Percentiles rank a stretch among this genome's conserved stretches.
phyloP scores from a whole-genome alignment of 2,888 invertebrate genomes.

The Lysandra bellargus region DNA sequence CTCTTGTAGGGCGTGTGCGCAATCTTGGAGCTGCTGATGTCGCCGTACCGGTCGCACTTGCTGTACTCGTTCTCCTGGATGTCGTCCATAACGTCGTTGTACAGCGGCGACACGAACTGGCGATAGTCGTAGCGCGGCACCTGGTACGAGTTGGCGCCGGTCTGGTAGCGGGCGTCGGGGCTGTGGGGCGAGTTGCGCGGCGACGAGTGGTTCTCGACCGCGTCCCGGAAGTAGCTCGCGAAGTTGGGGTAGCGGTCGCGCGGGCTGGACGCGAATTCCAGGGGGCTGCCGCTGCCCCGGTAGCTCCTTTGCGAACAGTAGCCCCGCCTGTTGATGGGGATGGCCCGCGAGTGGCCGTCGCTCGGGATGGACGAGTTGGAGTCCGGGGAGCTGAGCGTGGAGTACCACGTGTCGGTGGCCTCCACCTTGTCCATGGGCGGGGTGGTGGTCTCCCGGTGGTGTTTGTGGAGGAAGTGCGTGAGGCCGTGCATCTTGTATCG shows the following conservation, averaged over 20 bases:
- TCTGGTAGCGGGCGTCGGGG: conserved; percentile 58
- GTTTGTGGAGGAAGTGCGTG: conserved; percentile 67
- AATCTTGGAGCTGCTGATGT: conserved; percentile 66
- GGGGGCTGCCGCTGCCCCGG: conserved; percentile 57
- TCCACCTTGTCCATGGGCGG: conserved; percentile 64
- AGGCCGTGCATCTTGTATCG: conserved; percentile 46
- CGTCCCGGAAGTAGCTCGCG: conserved; percentile 71
- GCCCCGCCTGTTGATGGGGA: conserved; percentile 59
- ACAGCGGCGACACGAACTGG: conserved; percentile 70
- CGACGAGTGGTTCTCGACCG: conserved; percentile 57
- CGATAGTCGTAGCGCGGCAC: conserved; percentile 64
- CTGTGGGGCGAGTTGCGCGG: conserved; percentile 50
- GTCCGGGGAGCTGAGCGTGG: conserved; percentile 55
- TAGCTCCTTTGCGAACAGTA: conserved; percentile 56
- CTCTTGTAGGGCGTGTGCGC: conserved; percentile 54
- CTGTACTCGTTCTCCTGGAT: conserved; percentile 74
- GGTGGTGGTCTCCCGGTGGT: conserved; percentile 59
- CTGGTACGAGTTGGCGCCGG: conserved; percentile 57
- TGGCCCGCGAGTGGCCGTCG: conserved; percentile 50
- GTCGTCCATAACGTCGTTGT: conserved; percentile 72
- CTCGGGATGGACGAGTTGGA: conserved; percentile 49
- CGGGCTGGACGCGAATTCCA: conserved; percentile 67
- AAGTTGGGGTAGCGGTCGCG: conserved; percentile 71
- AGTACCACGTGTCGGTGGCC: conserved; percentile 73
- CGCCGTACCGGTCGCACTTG: conserved; percentile 74